Conservation (phyloP, 2,797 vertebrate genomes). For the Amniataba percoides region DNA sequence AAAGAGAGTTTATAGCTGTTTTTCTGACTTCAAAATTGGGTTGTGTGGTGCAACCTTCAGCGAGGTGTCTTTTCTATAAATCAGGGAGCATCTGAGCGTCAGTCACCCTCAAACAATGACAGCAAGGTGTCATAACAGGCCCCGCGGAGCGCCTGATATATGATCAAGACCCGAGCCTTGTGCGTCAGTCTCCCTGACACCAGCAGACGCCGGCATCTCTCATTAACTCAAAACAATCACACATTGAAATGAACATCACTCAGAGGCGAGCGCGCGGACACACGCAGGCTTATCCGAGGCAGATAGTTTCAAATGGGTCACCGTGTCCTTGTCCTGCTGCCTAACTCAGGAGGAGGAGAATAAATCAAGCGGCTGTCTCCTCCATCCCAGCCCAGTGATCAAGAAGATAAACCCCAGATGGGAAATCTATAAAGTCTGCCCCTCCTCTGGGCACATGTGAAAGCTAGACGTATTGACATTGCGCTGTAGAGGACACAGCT, state of each 20-base stretch:
- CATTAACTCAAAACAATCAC: constrained; percentile 45
- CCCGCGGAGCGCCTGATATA: constrained; percentile 45
- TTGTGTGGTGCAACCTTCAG: constrained; percentile 38
- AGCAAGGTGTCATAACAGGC: constrained; percentile 67
- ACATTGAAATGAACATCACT: constrained; percentile 44
- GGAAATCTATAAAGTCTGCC: constrained; percentile 72
- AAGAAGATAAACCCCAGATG: constrained; percentile 76
- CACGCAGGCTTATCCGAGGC: constrained; percentile 11
- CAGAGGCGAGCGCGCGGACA: constrained; percentile 14
- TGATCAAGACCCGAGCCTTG: constrained; percentile 26
- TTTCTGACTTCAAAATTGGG: constrained; percentile 20
- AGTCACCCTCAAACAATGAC: constrained; percentile 55
- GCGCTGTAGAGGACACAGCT: constrained; percentile 28
- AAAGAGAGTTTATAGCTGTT: constrained; percentile 29
- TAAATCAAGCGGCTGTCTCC: constrained; percentile 72
- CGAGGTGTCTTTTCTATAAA: constrained; percentile 40
- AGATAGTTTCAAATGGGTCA: constrained; percentile 65
- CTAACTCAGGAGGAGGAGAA: constrained; percentile 59
- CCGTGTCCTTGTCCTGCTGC: constrained; percentile 72
- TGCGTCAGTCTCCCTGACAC: constrained; percentile 49
- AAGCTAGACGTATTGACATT: constrained; percentile 33
- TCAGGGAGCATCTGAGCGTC: constrained; percentile 46
- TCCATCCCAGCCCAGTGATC: constrained; percentile 64
- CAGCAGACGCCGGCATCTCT: constrained; percentile 46
- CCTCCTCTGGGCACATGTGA: constrained; percentile 28